Evolutionary conservation across 2,113 vertebrate species (phyloP).

Genomic region (Tachysurus vachellii): DNA sequence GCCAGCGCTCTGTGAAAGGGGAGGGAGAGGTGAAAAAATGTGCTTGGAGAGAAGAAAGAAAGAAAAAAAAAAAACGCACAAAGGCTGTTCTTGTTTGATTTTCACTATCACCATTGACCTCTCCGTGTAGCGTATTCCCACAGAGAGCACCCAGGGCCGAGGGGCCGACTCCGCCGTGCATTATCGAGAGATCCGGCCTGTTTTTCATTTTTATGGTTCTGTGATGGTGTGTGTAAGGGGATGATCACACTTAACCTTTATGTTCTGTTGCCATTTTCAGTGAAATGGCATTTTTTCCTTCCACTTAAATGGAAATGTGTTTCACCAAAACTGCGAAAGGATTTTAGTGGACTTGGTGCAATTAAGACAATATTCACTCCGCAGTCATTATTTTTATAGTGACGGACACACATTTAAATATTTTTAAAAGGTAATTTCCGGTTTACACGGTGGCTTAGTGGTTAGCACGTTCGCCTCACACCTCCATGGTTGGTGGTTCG

Average conservation of each 20-base stretch:
- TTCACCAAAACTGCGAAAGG: background rate
- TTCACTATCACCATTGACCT: conserved; percentile 63
- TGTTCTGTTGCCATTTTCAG: conserved; percentile 24
- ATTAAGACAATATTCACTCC: background rate
- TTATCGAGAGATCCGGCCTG: conserved; percentile 6
- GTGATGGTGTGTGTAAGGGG: conserved; percentile 21
- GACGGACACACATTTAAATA: background rate
- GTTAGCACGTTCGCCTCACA: too few relatives aligned
- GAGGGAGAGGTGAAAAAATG: conserved; percentile 54
- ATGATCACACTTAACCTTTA: conserved; percentile 28
- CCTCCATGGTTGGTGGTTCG: too few relatives aligned
- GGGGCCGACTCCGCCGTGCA: conserved; percentile 44
- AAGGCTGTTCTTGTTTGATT: conserved; percentile 72
- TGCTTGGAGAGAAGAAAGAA: conserved; percentile 42
- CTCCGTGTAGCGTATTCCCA: conserved; percentile 60
- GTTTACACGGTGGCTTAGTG: too few relatives aligned
- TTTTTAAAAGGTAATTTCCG: background rate
- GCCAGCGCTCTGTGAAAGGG: conserved; percentile 58
- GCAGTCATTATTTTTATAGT: background rate
- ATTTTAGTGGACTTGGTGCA: background rate
- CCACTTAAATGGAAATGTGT: conserved; percentile 4
- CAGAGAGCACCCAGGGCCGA: conserved; percentile 57
- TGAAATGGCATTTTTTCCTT: background rate
- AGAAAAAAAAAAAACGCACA: conserved; percentile 56
- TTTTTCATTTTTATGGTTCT: conserved; percentile 16